These are phyloP conservation scores for Circaetus cinerascens DNA, from an alignment of 2,113 vertebrate genomes.

Conservation along the genomic window DNA sequence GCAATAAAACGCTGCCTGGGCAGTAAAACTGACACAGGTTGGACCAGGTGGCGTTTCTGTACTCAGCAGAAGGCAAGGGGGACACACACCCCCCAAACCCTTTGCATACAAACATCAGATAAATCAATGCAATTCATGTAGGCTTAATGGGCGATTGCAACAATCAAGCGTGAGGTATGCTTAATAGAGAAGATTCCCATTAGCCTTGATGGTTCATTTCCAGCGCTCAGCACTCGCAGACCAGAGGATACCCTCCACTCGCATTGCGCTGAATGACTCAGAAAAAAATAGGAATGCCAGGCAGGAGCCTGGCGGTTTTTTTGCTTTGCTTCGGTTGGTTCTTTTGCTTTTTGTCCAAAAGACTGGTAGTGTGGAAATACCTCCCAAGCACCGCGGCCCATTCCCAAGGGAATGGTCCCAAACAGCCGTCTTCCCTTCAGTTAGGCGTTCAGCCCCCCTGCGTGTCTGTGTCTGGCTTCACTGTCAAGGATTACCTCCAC, in stretches of 20 bases:
- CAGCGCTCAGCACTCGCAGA: background rate
- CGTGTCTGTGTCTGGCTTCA: background rate
- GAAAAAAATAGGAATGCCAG: background rate
- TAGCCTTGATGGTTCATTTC: background rate
- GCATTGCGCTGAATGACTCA: background rate
- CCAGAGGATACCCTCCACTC: background rate
- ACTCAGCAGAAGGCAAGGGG: background rate
- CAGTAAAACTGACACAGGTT: background rate
- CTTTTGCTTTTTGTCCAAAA: background rate
- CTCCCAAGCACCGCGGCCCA: background rate
- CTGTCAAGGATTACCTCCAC: background rate
- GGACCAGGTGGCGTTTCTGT: background rate
- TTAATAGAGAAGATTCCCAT: background rate
- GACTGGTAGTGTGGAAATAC: background rate
- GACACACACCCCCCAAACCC: too few species aligned
- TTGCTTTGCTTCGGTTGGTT: background rate
- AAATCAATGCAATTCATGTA: constrained; percentile 12
- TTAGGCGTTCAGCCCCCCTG: background rate
- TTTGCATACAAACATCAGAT: background rate
- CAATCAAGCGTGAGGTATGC: background rate
- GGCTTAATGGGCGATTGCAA: background rate
- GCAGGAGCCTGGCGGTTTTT: background rate
- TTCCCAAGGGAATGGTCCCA: background rate
- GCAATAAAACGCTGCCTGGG: background rate
- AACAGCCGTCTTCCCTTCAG: background rate